Base-by-base conservation (phyloP, 2,113 vertebrate species). In the Epinephelus fuscoguttatus region DNA sequence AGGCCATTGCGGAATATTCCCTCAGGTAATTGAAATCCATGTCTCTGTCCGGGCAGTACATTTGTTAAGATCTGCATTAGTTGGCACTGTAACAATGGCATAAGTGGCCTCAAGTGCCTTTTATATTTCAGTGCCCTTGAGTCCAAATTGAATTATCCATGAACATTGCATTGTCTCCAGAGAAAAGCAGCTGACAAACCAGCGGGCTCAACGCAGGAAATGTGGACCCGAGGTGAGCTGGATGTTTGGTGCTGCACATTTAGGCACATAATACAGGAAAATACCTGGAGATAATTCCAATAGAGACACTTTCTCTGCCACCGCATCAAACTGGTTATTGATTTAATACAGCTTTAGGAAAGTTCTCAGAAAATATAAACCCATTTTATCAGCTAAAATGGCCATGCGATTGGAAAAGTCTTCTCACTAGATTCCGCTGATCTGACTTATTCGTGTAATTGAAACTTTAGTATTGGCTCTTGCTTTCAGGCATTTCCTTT, bases 61-160 rank as follows among this genome's bases (percentile, higher is more conserved):
- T 91, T 88, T 76, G 76, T 86, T 82, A 77, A 74, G 68, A 89
- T 82, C 55, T 80, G 82, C 78, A 81, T 75, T 70, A 76, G 70
- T 79, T 76, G 75, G 75, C 79, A 59, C 72, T 73, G 73, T 72
- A 85, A 86, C 83, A 86, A 79, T 89, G 84, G 69, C 71, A 75
- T 82, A 85, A 90, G 81, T 90, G 84, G 81, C 88, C 83, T 91
- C 76, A 61, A 86, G 79, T 91, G 77, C 62, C 75, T 81, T 91
- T 88, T 79, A 82, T 81, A 82, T 92, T 89, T 81, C 86, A 90
- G 79, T 84, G 85, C 80, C 86, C 90, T 92, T 92, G 82, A 88
- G 63, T 82, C 66, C 30, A 81, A 88, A 93, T 91, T 90, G 78
- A 92, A 90, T 90, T 85, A 91, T 61, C 81, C 69, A 52, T 68